Conservation (phyloP, 2,888 invertebrate genomes). For the Caradrina clavipalpis region DNA sequence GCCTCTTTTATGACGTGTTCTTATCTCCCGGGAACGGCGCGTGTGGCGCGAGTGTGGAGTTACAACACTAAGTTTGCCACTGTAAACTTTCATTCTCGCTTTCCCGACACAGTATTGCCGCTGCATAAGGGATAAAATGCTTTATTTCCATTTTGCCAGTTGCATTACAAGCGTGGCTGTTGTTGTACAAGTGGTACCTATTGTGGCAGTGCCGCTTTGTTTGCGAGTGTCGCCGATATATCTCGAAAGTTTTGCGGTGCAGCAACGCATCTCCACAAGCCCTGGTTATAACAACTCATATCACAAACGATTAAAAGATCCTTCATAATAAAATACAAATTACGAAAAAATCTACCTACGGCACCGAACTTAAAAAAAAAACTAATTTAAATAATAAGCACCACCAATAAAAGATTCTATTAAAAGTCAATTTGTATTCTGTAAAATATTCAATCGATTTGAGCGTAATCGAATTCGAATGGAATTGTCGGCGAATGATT, state of each 20-base stretch:
- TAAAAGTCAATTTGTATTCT: slow-evolving; percentile 48
- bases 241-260: slow-evolving; percentile 85
- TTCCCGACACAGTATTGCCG: slow-evolving; percentile 66
- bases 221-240: slow-evolving; percentile 88
- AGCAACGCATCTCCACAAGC: slow-evolving; percentile 76
- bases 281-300: slow-evolving; percentile 71
- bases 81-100: slow-evolving; percentile 63
- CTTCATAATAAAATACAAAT: background rate
- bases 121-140: slow-evolving; percentile 70
- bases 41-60: slow-evolving; percentile 75
- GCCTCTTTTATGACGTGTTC: slow-evolving; percentile 88
- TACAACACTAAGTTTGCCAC: slow-evolving; percentile 68
- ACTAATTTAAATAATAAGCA: slow-evolving; percentile 36
- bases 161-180: slow-evolving; percentile 70
- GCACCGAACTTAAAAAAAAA: background rate
- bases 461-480: slow-evolving; percentile 54
- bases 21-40: slow-evolving; percentile 83
- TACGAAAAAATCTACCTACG: slow-evolving; percentile 1
- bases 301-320: slow-evolving; percentile 64
- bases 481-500: slow-evolving; percentile 50
- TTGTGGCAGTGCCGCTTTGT: slow-evolving; percentile 86
- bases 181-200: slow-evolving; percentile 81
- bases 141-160: slow-evolving; percentile 41
- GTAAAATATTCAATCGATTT: slow-evolving; percentile 46
- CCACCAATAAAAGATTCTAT: slow-evolving; percentile 38